Conservation (phyloP, 2,888 invertebrate species). For the Athrips mouffetella region DNA sequence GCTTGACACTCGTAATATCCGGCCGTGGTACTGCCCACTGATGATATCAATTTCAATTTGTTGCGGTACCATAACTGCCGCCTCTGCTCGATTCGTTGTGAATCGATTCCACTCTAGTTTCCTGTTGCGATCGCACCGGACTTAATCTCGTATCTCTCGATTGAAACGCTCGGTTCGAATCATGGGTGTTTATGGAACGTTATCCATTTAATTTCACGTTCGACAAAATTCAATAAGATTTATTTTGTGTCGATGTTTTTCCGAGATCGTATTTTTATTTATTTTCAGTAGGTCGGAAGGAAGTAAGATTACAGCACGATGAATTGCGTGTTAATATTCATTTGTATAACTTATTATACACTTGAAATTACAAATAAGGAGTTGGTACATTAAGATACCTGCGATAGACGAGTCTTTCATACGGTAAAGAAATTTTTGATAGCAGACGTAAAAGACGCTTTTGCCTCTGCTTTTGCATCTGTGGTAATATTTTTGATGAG, state of each 20-base stretch:
- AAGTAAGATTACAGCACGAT: too few species aligned
- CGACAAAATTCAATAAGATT: slow-evolving; percentile 38
- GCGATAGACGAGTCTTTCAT: too few species aligned
- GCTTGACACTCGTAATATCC: slow-evolving; percentile 76
- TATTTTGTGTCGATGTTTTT: slow-evolving; percentile 10
- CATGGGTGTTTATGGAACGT: slow-evolving; percentile 46
- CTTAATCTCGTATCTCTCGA: slow-evolving; percentile 64
- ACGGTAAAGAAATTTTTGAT: too few species aligned
- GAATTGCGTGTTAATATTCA: not conserved
- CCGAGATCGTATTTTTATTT: too few species aligned
- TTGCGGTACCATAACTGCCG: slow-evolving; percentile 68
- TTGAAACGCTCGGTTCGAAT: slow-evolving; percentile 54
- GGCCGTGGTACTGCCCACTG: slow-evolving; percentile 64
- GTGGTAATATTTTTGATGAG: too few species aligned
- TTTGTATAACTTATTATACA: not conserved
- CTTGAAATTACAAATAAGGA: not conserved
- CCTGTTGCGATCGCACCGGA: slow-evolving; percentile 67
- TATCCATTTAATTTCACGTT: slow-evolving; percentile 49
- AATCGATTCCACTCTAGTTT: slow-evolving; percentile 72
- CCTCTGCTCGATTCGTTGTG: slow-evolving; percentile 65
- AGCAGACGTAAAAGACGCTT: too few species aligned
- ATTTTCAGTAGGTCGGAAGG: too few species aligned
- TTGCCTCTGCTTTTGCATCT: too few species aligned
- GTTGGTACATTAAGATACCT: too few species aligned
- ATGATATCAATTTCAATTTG: slow-evolving; percentile 78